phyloP scores from a whole-genome alignment of 92 coral and sea anemone species.

The Pocillopora grandis region DNA sequence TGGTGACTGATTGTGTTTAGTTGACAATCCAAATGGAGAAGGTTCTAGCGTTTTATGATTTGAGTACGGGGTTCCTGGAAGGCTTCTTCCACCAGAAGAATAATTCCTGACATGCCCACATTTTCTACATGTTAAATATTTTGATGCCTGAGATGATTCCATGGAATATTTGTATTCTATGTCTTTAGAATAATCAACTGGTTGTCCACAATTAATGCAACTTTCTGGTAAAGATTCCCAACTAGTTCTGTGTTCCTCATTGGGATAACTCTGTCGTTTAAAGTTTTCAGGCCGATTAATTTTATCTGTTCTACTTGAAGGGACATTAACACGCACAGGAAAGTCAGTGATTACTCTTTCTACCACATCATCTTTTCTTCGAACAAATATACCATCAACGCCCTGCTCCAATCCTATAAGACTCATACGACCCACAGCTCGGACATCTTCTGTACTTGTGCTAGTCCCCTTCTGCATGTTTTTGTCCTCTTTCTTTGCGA shows the following conservation, averaged over 20 bases:
- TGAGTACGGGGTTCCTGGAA: conserved; percentile 68
- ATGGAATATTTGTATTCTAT: not conserved
- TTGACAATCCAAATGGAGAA: conserved; percentile 22
- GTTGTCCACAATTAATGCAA: conserved; percentile 78
- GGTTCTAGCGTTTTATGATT: conserved; percentile 44
- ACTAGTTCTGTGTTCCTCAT: conserved; percentile 55
- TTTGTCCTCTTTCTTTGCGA: conserved; percentile 12
- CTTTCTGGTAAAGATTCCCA: conserved; percentile 58
- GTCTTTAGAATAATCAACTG: conserved; percentile 25
- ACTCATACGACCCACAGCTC: conserved; percentile 55
- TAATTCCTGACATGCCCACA: conserved; percentile 56
- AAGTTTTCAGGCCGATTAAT: conserved; percentile 28
- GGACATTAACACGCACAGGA: conserved; percentile 58
- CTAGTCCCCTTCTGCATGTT: conserved; percentile 46
- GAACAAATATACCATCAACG: conserved; percentile 67
- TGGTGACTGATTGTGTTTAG: conserved; percentile 27
- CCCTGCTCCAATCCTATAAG: conserved; percentile 73
- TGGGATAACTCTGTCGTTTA: conserved; percentile 40
- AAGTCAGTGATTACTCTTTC: conserved; percentile 72
- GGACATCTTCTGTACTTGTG: conserved; percentile 65
- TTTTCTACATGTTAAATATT: conserved; percentile 43
- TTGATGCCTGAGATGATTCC: conserved; percentile 11
- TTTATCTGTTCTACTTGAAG: conserved; percentile 63
- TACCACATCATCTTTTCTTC: conserved; percentile 43
- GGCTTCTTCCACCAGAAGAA: conserved; percentile 68